Conservation (phyloP, 2,888 invertebrate species). For the Scaptomyza caliginosa region DNA sequence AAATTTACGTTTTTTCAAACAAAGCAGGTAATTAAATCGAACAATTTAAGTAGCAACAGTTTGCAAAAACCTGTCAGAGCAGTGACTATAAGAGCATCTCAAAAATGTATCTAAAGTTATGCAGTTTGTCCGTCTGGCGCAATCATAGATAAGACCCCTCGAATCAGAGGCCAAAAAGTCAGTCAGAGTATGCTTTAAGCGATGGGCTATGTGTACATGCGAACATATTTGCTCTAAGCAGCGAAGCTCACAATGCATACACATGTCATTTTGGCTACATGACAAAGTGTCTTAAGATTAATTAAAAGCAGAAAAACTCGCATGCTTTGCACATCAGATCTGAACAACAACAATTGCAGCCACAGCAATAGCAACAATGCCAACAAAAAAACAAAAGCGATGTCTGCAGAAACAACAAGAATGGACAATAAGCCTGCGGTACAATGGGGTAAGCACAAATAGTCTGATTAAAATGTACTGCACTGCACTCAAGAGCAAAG, state of each 20-base stretch:
- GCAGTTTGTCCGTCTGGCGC: slow-evolving; percentile 11
- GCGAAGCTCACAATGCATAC: slow-evolving; percentile 44
- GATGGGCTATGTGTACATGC: neutral
- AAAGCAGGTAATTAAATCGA: slow-evolving; percentile 51
- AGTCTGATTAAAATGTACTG: slow-evolving; percentile 46
- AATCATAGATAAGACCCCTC: neutral
- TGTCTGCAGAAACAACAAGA: slow-evolving; percentile 22
- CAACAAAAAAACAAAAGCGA: slow-evolving; percentile 10
- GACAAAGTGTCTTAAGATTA: slow-evolving; percentile 71
- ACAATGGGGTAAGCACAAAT: slow-evolving; percentile 43
- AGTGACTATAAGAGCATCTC: slow-evolving; percentile 22
- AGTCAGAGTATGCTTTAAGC: slow-evolving; percentile 8
- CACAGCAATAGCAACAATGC: slow-evolving; percentile 10
- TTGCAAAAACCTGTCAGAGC: slow-evolving; percentile 14
- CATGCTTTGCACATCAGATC: slow-evolving; percentile 16
- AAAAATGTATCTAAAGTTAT: slow-evolving; percentile 44
- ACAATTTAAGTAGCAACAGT: neutral
- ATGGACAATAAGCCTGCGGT: slow-evolving; percentile 24
- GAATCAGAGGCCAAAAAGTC: neutral
- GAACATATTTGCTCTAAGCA: slow-evolving; percentile 28
- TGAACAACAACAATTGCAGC: neutral
- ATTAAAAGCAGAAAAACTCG: slow-evolving; percentile 66
- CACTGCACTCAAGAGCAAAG: neutral
- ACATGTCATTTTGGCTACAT: slow-evolving; percentile 68
- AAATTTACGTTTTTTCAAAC: slow-evolving; percentile 18